Evolutionary conservation across 2,113 vertebrate species (phyloP), one percentile per base, ranked within the genome.

Genomic region (Oplegnathus fasciatus): DNA sequence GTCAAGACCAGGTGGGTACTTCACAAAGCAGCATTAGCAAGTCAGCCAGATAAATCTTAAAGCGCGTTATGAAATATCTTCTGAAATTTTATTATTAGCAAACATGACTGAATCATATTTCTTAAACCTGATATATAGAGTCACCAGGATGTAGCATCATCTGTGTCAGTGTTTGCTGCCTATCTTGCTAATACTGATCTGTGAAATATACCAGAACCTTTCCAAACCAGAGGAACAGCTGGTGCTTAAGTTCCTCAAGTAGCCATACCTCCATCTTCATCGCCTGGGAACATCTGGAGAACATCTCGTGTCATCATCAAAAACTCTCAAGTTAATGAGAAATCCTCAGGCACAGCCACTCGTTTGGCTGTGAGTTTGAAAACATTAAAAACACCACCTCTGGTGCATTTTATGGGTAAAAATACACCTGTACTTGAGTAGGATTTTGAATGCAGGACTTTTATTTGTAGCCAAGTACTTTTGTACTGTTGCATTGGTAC

Each of bases 241-340:
- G 85, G 34, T 7, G 6, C 5, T 34, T 11, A 64, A 30, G 57
- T 46, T 37, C 24, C 13, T 78, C 10, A 55, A 72, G 50, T 30
- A 57, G 46, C 40, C 26, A 34, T 37, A 62, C 17, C 40, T 74
- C 1, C 18, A 4, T 68, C 70, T 0, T 0, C 50, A 46, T 65
- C 55, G 9, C 7, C 2, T 8, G 15, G 54, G 58, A 78, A 74
- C 69, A 86, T 82, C 61, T 86, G 84, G 74, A 73, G 60, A 73
- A 62, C 28, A 46, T 55, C 9, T 82, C 60, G 20, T 20, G 20
- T 11, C 24, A 48, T 78, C 1, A 28, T 62, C 34, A 68, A 30
- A 62, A 73, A 14, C 40, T 60, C 48, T 74, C 28, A 2, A 44
- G 61, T 37, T 66, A 57, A 65, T 64, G 68, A 80, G 68, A 30